These are phyloP conservation scores for Sitophilus oryzae DNA, from an alignment of 1,140 invertebrate genomes.

Conservation along the genomic window DNA sequence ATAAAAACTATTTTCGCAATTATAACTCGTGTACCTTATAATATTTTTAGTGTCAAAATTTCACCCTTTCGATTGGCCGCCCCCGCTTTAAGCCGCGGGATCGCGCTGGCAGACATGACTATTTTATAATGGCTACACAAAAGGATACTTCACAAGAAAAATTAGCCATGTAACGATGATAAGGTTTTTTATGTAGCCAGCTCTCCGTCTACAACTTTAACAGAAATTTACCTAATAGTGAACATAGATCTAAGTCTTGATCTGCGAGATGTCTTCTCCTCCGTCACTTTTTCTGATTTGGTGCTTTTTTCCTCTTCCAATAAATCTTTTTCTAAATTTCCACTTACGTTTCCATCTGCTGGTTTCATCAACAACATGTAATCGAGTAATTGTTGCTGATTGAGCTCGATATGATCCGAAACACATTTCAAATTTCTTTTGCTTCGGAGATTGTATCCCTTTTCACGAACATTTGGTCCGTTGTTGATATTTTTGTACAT, in stretches of 20 bases:
- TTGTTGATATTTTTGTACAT: conserved; percentile 29
- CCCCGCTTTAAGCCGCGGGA: no score
- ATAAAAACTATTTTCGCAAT: no score
- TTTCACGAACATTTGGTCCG: conserved; percentile 1
- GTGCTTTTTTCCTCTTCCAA: background rate
- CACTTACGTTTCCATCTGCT: conserved; percentile 29
- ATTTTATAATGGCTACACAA: no score
- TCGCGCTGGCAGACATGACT: no score
- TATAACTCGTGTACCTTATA: no score
- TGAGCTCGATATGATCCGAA: conserved; percentile 32
- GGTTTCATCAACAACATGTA: conserved; percentile 36
- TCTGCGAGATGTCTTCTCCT: conserved; percentile 28
- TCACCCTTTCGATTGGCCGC: no score
- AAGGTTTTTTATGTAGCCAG: no score
- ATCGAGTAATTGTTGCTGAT: conserved; percentile 33
- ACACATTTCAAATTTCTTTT: conserved; percentile 28
- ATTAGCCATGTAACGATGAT: no score
- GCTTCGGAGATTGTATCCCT: conserved; percentile 1
- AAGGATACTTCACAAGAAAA: no score
- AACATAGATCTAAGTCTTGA: conserved; percentile 29
- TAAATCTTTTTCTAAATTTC: conserved; percentile 21
- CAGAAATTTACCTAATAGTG: conserved; percentile 26
- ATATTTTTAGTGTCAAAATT: no score
- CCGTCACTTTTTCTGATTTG: conserved; percentile 11
- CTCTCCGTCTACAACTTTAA: no score